phyloP scores from a whole-genome alignment of 2,797 vertebrate species.

The Triplophysa yarkandensis region DNA sequence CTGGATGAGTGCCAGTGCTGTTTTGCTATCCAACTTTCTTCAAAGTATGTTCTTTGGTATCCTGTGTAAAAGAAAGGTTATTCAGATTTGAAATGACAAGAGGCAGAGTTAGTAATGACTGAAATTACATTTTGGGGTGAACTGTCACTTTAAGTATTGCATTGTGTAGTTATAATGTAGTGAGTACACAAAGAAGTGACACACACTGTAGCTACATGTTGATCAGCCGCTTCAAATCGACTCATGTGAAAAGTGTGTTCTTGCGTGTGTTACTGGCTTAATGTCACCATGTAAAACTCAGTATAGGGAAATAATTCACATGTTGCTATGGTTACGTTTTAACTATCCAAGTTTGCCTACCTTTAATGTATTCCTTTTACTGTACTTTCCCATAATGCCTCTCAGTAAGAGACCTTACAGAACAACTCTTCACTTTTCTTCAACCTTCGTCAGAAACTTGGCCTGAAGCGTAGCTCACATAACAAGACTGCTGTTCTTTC shows the following conservation, averaged over 20 bases:
- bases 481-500: not conserved
- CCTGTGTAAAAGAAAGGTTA: too few relatives aligned
- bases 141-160: too few relatives aligned
- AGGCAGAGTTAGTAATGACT: too few relatives aligned
- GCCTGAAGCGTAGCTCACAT: not conserved
- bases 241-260: too few relatives aligned
- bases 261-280: slow-evolving; percentile 3
- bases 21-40: too few relatives aligned
- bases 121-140: too few relatives aligned
- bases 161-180: not conserved
- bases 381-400: not conserved
- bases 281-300: not conserved
- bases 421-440: not conserved
- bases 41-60: too few relatives aligned
- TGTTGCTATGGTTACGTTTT: not conserved
- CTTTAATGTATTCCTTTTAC: not conserved
- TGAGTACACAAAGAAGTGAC: not conserved
- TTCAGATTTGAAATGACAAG: too few relatives aligned
- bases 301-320: not conserved
- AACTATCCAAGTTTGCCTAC: not conserved
- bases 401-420: not conserved
- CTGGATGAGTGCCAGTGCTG: too few relatives aligned
- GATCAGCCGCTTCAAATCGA: not conserved
- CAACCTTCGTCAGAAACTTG: not conserved
- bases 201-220: not conserved